Conservation (phyloP, 2,797 vertebrate species). For the Trachurus trachurus region DNA sequence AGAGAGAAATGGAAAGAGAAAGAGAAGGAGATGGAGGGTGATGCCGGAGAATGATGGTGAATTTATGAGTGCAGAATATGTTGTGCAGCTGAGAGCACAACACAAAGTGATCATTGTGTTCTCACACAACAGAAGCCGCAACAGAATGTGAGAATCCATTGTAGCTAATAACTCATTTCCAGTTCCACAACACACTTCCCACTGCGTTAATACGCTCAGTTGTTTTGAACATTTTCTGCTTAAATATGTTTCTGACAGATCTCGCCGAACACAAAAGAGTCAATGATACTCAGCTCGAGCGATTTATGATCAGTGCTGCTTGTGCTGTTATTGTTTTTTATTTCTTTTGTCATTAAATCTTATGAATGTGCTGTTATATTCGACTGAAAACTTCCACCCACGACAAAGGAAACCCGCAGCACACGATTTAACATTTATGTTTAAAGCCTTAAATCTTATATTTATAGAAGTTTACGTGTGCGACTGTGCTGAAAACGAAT, state of each 20-base stretch:
- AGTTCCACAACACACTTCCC: slow-evolving; percentile 10
- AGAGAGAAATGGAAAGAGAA: slow-evolving; percentile 24
- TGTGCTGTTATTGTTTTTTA: neutral
- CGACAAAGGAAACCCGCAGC: neutral
- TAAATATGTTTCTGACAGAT: slow-evolving; percentile 8
- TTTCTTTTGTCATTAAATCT: neutral
- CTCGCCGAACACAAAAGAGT: neutral
- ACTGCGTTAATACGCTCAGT: slow-evolving; percentile 20
- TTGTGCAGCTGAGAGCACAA: slow-evolving; percentile 35
- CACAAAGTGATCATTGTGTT: slow-evolving; percentile 54
- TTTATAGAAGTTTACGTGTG: neutral
- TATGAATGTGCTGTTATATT: neutral
- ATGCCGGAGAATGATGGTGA: slow-evolving; percentile 38
- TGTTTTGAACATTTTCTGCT: slow-evolving; percentile 1
- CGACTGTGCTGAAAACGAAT: neutral
- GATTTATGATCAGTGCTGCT: neutral
- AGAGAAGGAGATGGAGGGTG: slow-evolving; percentile 22
- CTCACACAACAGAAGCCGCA: slow-evolving; percentile 14
- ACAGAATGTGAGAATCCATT: slow-evolving; percentile 43
- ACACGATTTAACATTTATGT: neutral
- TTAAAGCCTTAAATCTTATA: neutral
- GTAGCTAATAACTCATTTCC: slow-evolving; percentile 41
- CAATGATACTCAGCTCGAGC: neutral
- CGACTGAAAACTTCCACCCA: neutral
- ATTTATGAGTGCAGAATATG: slow-evolving; percentile 53